A percentile compares a stretch with the other conserved stretches of the same genome.
Conservation (phyloP, 2,888 invertebrate genomes). For the Exocentrus adspersus region DNA sequence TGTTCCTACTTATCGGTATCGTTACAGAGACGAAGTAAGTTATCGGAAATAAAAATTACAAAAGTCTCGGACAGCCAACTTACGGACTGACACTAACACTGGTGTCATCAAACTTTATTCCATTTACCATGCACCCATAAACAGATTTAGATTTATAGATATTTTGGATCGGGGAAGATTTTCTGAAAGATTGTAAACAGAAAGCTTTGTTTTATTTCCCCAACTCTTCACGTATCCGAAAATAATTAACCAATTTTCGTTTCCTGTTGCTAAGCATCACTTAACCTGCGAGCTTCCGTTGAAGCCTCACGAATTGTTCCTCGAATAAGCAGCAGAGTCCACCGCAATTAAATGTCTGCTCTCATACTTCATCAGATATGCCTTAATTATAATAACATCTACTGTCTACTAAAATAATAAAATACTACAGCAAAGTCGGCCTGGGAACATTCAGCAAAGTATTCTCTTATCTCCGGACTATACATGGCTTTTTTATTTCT, state of each 20-base stretch:
- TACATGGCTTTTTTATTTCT: conserved; percentile 52
- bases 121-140: no score
- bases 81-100: no score
- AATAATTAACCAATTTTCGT: conserved; percentile 50
- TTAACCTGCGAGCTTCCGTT: conserved; percentile 38
- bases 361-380: conserved; percentile 60
- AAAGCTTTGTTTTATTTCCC: not conserved
- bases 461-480: conserved; percentile 47
- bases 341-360: conserved; percentile 55
- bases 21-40: no score
- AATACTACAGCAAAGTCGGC: conserved; percentile 51
- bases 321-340: conserved; percentile 41
- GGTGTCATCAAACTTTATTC: no score
- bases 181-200: not conserved
- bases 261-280: conserved; percentile 45
- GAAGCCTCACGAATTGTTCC: conserved; percentile 40
- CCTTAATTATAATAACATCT: conserved; percentile 60
- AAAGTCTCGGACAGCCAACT: no score
- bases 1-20: no score
- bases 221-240: conserved; percentile 32
- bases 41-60: no score
- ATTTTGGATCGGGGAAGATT: not conserved
- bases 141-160: no score
- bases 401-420: conserved; percentile 57
- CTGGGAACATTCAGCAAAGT: conserved; percentile 51